Evolutionary conservation across 2,797 vertebrate species (phyloP).

Genomic region (Thaleichthys pacificus): DNA sequence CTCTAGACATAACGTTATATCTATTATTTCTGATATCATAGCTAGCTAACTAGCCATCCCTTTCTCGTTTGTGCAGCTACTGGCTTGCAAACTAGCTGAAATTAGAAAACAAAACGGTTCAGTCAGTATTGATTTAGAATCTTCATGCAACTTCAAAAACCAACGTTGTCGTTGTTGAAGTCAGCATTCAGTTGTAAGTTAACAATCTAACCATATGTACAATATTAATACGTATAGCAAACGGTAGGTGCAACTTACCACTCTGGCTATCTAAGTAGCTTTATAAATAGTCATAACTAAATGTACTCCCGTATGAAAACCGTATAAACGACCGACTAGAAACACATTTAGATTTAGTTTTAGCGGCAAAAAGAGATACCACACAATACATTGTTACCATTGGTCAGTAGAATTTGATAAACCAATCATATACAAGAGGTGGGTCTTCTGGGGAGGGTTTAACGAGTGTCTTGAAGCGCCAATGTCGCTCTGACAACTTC

Average conservation of each 20-base stretch:
- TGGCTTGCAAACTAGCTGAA: background rate
- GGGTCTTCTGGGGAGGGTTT: background rate
- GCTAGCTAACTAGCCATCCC: too few relatives aligned
- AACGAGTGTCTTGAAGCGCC: too few relatives aligned
- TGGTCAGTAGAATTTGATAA: slow-evolving; percentile 45
- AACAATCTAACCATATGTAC: background rate
- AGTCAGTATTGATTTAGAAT: background rate
- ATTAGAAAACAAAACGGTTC: too few relatives aligned
- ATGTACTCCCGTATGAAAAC: background rate
- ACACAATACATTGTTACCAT: slow-evolving; percentile 42
- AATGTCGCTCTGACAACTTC: too few relatives aligned
- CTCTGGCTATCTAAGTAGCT: background rate
- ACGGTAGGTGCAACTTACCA: background rate
- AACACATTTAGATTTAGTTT: slow-evolving; percentile 50
- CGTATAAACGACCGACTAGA: background rate
- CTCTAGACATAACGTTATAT: too few relatives aligned
- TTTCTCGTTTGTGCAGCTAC: background rate
- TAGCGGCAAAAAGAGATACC: slow-evolving; percentile 67
- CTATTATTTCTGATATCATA: too few relatives aligned
- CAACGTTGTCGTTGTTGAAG: background rate
- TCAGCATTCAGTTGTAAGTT: background rate
- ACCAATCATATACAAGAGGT: slow-evolving; percentile 31
- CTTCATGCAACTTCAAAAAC: background rate
- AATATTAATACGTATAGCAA: background rate
- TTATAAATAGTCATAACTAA: background rate